Percentiles rank a stretch among this genome's conserved stretches.
phyloP scores from a whole-genome alignment of 2,888 invertebrate genomes.

The Cataglyphis albicans region DNA sequence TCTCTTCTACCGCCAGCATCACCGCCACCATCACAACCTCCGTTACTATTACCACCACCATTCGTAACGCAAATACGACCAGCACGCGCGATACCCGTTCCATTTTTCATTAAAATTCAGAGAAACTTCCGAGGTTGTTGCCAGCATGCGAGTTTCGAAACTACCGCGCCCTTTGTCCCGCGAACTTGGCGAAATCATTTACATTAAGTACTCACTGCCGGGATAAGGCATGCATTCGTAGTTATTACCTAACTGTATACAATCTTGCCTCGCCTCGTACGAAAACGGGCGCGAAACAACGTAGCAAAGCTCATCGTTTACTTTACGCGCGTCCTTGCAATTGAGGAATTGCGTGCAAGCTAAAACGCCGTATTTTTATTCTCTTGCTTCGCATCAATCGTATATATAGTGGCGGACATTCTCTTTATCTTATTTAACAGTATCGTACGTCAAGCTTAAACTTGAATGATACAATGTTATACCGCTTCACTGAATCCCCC shows the following conservation, averaged over 20 bases:
- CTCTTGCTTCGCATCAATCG: background rate
- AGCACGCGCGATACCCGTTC: constrained; percentile 49
- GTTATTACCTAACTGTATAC: constrained; percentile 62
- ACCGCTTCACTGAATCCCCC: background rate
- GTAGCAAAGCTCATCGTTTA: constrained; percentile 6
- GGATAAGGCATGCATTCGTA: constrained; percentile 40
- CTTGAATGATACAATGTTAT: background rate
- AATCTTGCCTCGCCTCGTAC: constrained; percentile 50
- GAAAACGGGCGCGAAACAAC: constrained; percentile 36
- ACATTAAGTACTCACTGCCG: constrained; percentile 58
- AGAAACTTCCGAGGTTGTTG: constrained; percentile 57
- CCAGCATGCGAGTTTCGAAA: constrained; percentile 66
- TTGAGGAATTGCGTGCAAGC: constrained; percentile 24
- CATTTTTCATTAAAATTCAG: constrained; percentile 62
- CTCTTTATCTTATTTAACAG: constrained; percentile 5
- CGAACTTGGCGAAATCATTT: constrained; percentile 67
- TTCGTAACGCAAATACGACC: constrained; percentile 41
- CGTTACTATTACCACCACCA: constrained; percentile 10
- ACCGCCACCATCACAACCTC: constrained; percentile 4
- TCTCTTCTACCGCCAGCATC: constrained; percentile 22
- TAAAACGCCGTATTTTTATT: background rate
- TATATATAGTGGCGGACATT: background rate
- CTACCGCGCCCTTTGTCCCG: constrained; percentile 60
- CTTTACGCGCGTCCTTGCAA: constrained; percentile 5
- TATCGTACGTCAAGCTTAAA: background rate